These are phyloP conservation scores for Varecia variegata DNA, from an alignment of 2,797 vertebrate species.

Conservation along the genomic window DNA sequence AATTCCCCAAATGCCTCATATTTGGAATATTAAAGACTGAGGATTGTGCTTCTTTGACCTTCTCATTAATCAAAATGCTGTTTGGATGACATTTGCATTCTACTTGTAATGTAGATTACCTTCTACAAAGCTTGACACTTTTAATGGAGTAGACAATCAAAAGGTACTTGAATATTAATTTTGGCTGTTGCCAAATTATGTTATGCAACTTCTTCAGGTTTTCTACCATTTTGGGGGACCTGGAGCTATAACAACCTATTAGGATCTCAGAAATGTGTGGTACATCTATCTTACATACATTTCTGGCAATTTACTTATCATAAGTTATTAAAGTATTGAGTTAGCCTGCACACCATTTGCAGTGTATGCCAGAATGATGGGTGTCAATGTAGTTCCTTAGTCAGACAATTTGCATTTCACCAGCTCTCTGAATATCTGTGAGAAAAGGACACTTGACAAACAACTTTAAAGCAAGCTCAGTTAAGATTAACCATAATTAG, in stretches of 20 bases:
- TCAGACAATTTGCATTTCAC: not conserved
- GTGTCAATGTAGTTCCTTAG: not conserved
- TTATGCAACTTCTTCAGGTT: not conserved
- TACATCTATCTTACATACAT: not conserved
- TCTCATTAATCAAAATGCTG: conserved; percentile 78
- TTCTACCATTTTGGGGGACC: not conserved
- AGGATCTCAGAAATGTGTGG: not conserved
- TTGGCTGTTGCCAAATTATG: conserved; percentile 33
- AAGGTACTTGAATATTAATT: conserved; percentile 66
- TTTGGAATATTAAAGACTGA: conserved; percentile 71
- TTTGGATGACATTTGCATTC: conserved; percentile 73
- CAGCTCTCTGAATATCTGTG: not conserved
- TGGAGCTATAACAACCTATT: not conserved
- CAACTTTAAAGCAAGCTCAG: not conserved
- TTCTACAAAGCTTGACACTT: conserved; percentile 53
- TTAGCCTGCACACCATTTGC: not conserved
- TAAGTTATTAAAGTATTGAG: not conserved
- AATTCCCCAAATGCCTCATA: conserved; percentile 59
- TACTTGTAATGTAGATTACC: conserved; percentile 45
- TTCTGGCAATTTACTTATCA: not conserved
- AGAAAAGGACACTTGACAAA: not conserved
- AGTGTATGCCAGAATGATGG: not conserved
- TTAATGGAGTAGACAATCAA: conserved; percentile 60
- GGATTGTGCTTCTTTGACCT: conserved; percentile 73
- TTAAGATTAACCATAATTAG: not conserved